phyloP scores from a whole-genome alignment of 2,888 invertebrate species.

The Drosophila ochracea region DNA sequence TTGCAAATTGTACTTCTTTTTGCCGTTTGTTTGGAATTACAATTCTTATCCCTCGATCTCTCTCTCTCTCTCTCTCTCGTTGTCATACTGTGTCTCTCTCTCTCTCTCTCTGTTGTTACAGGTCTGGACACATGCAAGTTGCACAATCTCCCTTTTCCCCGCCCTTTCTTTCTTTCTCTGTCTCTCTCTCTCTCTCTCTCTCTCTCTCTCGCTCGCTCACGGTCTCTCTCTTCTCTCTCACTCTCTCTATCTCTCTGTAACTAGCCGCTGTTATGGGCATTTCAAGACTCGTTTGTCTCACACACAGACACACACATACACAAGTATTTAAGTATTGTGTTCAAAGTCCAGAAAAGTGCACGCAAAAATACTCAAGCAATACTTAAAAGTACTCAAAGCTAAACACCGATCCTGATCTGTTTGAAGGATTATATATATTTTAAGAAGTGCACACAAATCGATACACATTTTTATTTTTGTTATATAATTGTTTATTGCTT shows the following conservation, averaged over 20 bases:
- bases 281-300: conserved; percentile 55
- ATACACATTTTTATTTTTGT: no score
- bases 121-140: conserved; percentile 46
- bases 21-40: conserved; percentile 20
- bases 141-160: conserved; percentile 24
- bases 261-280: conserved; percentile 37
- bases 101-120: neutral
- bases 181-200: neutral
- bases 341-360: conserved; percentile 58
- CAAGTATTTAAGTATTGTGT: conserved; percentile 11
- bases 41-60: conserved; percentile 16
- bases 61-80: neutral
- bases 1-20: conserved; percentile 19
- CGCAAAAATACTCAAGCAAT: conserved; percentile 6
- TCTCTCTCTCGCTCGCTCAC: neutral
- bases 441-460: no score
- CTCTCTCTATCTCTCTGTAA: conserved; percentile 1
- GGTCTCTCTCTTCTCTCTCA: neutral
- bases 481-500: neutral
- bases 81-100: neutral
- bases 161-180: conserved; percentile 2
- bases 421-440: neutral
- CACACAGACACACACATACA: conserved; percentile 19
- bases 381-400: conserved; percentile 1
- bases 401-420: neutral